These are phyloP conservation scores for Polyploca ridens DNA, from an alignment of 2,888 invertebrate species.

Conservation along the genomic window DNA sequence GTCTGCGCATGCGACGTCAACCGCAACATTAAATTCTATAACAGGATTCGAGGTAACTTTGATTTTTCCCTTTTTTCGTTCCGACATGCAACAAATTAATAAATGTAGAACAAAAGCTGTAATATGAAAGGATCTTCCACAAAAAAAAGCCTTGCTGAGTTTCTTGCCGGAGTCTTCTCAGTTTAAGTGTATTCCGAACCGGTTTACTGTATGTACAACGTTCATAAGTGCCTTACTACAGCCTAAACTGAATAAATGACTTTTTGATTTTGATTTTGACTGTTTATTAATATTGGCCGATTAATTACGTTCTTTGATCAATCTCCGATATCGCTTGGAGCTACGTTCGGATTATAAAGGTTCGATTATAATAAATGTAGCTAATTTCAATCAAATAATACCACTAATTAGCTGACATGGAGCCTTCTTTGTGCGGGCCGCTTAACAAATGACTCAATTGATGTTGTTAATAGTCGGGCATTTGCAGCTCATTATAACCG, in stretches of 20 bases:
- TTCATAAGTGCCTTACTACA: too few relatives aligned
- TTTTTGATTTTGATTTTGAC: too few relatives aligned
- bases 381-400: conserved; percentile 83
- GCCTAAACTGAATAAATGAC: too few relatives aligned
- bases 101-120: too few relatives aligned
- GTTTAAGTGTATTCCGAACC: too few relatives aligned
- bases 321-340: conserved; percentile 58
- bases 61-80: conserved; percentile 35
- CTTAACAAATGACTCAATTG: conserved; percentile 80
- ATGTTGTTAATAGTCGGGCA: conserved; percentile 72
- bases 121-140: too few relatives aligned
- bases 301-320: conserved; percentile 72
- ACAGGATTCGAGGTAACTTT: conserved; percentile 39
- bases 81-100: conserved; percentile 34
- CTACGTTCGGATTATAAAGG: conserved; percentile 67
- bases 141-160: too few relatives aligned
- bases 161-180: too few relatives aligned
- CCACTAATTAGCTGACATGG: conserved; percentile 79
- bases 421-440: conserved; percentile 73
- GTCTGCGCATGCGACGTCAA: conserved; percentile 66
- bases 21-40: conserved; percentile 60
- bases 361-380: conserved; percentile 78
- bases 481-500: conserved; percentile 55
- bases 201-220: too few relatives aligned
- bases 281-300: conserved; percentile 61